Percentiles rank a stretch among this genome's conserved stretches.
These are phyloP conservation scores for Echiichthys vipera DNA, from an alignment of 2,797 vertebrate genomes.

Conservation along the genomic window DNA sequence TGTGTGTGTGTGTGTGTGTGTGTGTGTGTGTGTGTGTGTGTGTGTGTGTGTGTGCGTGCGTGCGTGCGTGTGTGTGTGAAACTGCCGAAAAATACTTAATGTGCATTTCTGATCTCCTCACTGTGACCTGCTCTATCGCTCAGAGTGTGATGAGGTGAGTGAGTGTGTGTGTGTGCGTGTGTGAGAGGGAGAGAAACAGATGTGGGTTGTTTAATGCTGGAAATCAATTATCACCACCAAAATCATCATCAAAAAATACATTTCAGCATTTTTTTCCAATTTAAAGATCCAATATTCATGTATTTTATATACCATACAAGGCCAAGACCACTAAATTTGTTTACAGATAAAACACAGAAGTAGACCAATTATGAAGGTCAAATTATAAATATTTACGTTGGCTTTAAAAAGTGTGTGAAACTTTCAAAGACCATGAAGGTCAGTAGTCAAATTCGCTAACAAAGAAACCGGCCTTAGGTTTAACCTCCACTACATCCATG, in stretches of 20 bases:
- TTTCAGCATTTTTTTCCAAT: neutral
- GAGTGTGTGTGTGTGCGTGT: constrained; percentile 15
- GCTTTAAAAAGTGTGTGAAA: neutral
- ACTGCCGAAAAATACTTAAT: constrained; percentile 66
- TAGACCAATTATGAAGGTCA: neutral
- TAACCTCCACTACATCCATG: constrained; percentile 33
- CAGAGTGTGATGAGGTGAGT: constrained; percentile 47
- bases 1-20: neutral
- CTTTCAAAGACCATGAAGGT: neutral
- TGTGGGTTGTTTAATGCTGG: constrained; percentile 42
- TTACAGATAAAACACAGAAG: constrained; percentile 6
- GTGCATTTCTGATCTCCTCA: constrained; percentile 82
- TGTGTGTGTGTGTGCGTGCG: constrained; percentile 4
- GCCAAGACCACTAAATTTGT: neutral
- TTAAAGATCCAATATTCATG: neutral
- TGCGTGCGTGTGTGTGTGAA: constrained; percentile 28
- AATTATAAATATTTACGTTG: neutral
- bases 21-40: neutral
- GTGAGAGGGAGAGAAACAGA: constrained; percentile 3
- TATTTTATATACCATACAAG: neutral
- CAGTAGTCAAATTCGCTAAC: neutral
- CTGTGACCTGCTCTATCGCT: constrained; percentile 75
- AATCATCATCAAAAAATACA: constrained; percentile 6
- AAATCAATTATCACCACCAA: constrained; percentile 18
- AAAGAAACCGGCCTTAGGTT: constrained; percentile 3